A percentile compares a stretch with the other conserved stretches of the same genome.
Evolutionary conservation across 2,888 invertebrate species (phyloP).

Genomic region (Cordilura impudica): DNA sequence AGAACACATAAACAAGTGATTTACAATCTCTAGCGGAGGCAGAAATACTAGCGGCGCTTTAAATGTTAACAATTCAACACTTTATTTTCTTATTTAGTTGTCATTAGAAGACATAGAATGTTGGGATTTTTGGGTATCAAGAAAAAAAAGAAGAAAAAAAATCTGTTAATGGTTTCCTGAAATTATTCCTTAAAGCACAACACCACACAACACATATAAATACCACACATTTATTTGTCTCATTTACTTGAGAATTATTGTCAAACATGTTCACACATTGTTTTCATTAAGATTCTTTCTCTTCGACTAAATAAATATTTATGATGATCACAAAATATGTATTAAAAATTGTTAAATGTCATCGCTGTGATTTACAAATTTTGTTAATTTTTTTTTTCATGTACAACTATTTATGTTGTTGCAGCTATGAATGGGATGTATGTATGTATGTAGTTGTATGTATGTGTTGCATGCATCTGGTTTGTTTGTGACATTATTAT

Average conservation of each 20-base stretch:
- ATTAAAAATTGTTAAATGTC: constrained; percentile 57
- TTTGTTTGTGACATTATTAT: constrained; percentile 74
- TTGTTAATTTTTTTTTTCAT: too few relatives aligned
- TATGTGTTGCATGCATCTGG: constrained; percentile 63
- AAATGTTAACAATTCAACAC: constrained; percentile 37
- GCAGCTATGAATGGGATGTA: not conserved
- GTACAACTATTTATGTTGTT: constrained; percentile 27
- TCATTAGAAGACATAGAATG: constrained; percentile 1
- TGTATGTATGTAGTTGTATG: constrained; percentile 5
- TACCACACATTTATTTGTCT: constrained; percentile 57
- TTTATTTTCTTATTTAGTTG: constrained; percentile 27
- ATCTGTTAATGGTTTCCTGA: constrained; percentile 36
- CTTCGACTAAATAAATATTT: constrained; percentile 5
- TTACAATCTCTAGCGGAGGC: not conserved
- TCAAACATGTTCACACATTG: constrained; percentile 74
- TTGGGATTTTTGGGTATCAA: constrained; percentile 19
- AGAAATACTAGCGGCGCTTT: constrained; percentile 41
- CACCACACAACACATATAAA: not conserved
- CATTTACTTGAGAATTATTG: constrained; percentile 58
- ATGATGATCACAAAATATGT: constrained; percentile 52
- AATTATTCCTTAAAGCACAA: not conserved
- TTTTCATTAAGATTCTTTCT: constrained; percentile 73
- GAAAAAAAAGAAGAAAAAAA: constrained; percentile 23
- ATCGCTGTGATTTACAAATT: constrained; percentile 48
- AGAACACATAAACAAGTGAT: constrained; percentile 5